Evolutionary conservation across 92 coral and sea anemone genomes (phyloP).

Genomic region (Meandrina meandrites): DNA sequence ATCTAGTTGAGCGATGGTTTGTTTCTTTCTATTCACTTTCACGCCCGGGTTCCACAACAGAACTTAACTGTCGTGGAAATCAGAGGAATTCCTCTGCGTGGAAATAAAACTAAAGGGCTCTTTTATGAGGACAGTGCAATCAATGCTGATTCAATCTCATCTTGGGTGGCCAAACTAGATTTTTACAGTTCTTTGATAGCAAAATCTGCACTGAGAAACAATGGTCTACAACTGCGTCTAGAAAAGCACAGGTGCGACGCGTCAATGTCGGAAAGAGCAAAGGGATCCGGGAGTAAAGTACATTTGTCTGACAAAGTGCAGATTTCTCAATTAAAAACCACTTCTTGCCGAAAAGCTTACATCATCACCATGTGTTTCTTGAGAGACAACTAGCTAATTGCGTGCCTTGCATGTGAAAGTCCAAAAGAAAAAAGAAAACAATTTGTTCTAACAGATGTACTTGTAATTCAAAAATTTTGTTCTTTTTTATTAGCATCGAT

Average conservation of each 20-base stretch:
- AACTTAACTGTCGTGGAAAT: background rate
- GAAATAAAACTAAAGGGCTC: background rate
- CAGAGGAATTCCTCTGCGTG: too few species aligned
- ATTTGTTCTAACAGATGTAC: background rate
- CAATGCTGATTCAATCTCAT: conserved; percentile 3
- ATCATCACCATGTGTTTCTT: conserved; percentile 18
- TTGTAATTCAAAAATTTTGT: too few species aligned
- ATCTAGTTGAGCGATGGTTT: background rate
- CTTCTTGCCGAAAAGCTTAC: conserved; percentile 3
- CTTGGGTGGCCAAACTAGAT: conserved; percentile 21
- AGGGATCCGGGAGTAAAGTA: background rate
- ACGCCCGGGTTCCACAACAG: background rate
- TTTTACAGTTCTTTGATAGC: background rate
- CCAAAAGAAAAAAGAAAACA: background rate
- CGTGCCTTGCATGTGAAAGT: background rate
- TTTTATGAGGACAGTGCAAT: background rate
- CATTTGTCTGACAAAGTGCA: background rate
- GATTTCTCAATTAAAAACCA: conserved; percentile 8
- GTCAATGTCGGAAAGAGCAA: conserved; percentile 5
- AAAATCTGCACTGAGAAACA: background rate
- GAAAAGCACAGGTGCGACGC: background rate
- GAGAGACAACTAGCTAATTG: background rate
- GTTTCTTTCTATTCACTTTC: background rate
- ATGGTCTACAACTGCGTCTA: background rate
- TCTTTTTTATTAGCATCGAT: too few species aligned